phyloP scores from a whole-genome alignment of 2,888 invertebrate species.

The Dermolepida albohirtum region DNA sequence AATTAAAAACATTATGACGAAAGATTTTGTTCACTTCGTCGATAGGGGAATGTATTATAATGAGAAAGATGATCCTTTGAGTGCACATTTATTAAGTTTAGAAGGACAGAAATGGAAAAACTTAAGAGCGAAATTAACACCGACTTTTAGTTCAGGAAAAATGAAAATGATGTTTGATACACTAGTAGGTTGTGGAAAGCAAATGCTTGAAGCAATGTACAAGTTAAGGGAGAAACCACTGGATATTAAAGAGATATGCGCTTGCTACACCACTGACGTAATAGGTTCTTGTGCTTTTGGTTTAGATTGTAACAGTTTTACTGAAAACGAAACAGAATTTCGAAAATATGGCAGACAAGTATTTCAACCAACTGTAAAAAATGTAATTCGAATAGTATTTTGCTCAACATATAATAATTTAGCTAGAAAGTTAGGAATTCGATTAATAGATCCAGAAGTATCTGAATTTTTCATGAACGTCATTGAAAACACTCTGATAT shows the following conservation, averaged over 20 bases:
- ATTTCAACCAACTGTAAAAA: slow-evolving; percentile 39
- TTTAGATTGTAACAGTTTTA: slow-evolving; percentile 68
- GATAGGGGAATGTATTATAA: slow-evolving; percentile 56
- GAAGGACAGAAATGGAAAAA: slow-evolving; percentile 63
- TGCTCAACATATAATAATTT: slow-evolving; percentile 61
- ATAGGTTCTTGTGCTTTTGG: slow-evolving; percentile 67
- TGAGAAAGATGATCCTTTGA: slow-evolving; percentile 56
- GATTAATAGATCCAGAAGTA: slow-evolving; percentile 48
- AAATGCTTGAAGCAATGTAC: slow-evolving; percentile 53
- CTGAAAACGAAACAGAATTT: slow-evolving; percentile 67
- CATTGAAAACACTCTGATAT: slow-evolving; percentile 52
- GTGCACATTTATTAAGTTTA: slow-evolving; percentile 53
- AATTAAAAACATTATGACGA: slow-evolving; percentile 45
- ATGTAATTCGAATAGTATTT: slow-evolving; percentile 59
- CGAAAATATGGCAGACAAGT: slow-evolving; percentile 43
- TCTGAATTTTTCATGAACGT: slow-evolving; percentile 52
- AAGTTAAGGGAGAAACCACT: slow-evolving; percentile 51
- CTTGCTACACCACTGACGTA: slow-evolving; percentile 67
- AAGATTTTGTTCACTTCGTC: slow-evolving; percentile 59
- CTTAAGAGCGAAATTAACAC: slow-evolving; percentile 61
- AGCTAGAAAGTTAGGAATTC: slow-evolving; percentile 46
- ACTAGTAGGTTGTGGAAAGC: slow-evolving; percentile 54
- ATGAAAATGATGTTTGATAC: slow-evolving; percentile 63
- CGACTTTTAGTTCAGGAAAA: slow-evolving; percentile 65
- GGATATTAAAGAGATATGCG: slow-evolving; percentile 64